Evolutionary conservation across 2,888 invertebrate genomes (phyloP).

Genomic region (Epinotia demarniana): DNA sequence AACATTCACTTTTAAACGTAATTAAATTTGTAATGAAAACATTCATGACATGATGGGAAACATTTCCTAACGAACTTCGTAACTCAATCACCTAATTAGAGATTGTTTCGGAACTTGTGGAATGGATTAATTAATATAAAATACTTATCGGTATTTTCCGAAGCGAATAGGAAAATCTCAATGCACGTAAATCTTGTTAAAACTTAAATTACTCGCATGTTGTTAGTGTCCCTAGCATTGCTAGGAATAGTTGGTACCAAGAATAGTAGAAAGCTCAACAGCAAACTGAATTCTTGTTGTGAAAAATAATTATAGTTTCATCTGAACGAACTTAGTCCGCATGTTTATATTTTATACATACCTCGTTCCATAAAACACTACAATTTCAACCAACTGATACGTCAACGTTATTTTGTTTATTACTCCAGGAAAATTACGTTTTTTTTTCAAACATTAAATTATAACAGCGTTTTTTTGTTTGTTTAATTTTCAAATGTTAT

Average conservation of each 20-base stretch:
- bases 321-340: background rate
- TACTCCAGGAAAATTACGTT: too few relatives aligned
- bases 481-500: too few relatives aligned
- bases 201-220: slow-evolving; percentile 27
- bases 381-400: too few relatives aligned
- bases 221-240: slow-evolving; percentile 9
- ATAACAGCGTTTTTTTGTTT: too few relatives aligned
- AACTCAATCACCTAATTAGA: slow-evolving; percentile 77
- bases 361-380: too few relatives aligned
- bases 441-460: too few relatives aligned
- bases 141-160: slow-evolving; percentile 46
- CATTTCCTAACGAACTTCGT: slow-evolving; percentile 62
- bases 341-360: background rate
- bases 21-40: slow-evolving; percentile 52
- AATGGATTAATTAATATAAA: slow-evolving; percentile 63
- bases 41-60: slow-evolving; percentile 59
- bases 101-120: slow-evolving; percentile 68
- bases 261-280: slow-evolving; percentile 5
- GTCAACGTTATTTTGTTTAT: too few relatives aligned
- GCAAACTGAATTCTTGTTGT: background rate
- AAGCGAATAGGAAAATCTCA: slow-evolving; percentile 28
- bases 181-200: slow-evolving; percentile 26
- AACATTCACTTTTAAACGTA: background rate
- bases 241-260: background rate
- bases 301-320: background rate